phyloP scores from a whole-genome alignment of 2,888 invertebrate species.

The Loripinus fragilis region DNA sequence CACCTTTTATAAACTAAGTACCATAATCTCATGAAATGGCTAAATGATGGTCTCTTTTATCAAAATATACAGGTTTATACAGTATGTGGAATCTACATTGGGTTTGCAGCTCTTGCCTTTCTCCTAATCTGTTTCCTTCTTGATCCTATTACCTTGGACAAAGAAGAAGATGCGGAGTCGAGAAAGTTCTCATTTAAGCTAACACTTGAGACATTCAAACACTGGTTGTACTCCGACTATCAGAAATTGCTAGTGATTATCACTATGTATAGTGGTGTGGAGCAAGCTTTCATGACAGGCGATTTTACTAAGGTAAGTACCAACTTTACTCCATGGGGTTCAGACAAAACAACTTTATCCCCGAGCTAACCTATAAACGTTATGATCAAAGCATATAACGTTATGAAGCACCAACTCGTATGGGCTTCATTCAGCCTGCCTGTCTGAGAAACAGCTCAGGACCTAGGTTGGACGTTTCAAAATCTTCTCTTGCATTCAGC shows the following conservation, averaged over 20 bases:
- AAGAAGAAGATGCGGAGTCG: slow-evolving; percentile 45
- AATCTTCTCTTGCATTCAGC: too few relatives aligned
- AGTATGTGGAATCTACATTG: slow-evolving; percentile 94
- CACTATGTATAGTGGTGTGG: slow-evolving; percentile 98
- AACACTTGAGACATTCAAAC: slow-evolving; percentile 90
- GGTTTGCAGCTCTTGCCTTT: slow-evolving; percentile 93
- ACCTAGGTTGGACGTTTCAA: too few relatives aligned
- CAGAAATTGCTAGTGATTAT: slow-evolving; percentile 97
- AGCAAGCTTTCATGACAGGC: slow-evolving; percentile 98
- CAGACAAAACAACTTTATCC: too few relatives aligned
- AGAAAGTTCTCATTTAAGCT: slow-evolving; percentile 64
- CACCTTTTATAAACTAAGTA: too few relatives aligned
- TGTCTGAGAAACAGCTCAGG: too few relatives aligned
- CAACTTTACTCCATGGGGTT: too few relatives aligned
- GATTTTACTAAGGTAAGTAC: slow-evolving; percentile 84
- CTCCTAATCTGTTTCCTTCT: slow-evolving; percentile 93
- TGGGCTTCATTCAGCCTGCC: too few relatives aligned
- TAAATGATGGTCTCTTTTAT: too few relatives aligned
- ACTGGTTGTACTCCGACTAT: slow-evolving; percentile 92
- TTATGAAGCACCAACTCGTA: too few relatives aligned
- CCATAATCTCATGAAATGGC: too few relatives aligned
- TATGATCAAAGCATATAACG: too few relatives aligned
- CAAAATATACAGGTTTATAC: slow-evolving; percentile 90
- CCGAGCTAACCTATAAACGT: too few relatives aligned
- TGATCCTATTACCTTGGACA: slow-evolving; percentile 85